Percentiles rank a stretch among this genome's conserved stretches.
Evolutionary conservation across 2,113 vertebrate species (phyloP).

Genomic region (Trichomycterus rosablanca): DNA sequence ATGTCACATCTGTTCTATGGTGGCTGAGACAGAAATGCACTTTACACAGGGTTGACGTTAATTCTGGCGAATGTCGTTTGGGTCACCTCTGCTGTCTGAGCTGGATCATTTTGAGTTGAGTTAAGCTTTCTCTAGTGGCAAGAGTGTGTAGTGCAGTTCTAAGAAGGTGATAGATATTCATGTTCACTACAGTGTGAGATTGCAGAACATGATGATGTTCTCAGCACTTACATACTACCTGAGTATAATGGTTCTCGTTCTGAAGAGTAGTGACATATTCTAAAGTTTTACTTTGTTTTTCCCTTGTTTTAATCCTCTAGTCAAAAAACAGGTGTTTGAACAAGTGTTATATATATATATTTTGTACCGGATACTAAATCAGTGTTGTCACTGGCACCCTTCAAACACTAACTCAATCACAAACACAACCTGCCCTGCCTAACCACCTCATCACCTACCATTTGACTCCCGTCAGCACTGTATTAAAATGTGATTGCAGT

Average conservation of each 20-base stretch:
- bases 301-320: conserved; percentile 38
- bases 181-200: conserved; percentile 8
- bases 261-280: conserved; percentile 24
- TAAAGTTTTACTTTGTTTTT: conserved; percentile 30
- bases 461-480: conserved; percentile 47
- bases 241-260: conserved; percentile 47
- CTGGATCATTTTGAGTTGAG: conserved; percentile 36
- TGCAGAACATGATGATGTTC: too few species aligned
- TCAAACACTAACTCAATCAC: conserved; percentile 11
- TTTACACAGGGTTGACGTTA: conserved; percentile 51
- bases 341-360: conserved; percentile 37
- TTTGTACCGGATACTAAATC: conserved; percentile 59
- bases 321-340: conserved; percentile 42
- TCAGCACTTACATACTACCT: conserved; percentile 47
- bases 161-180: conserved; percentile 19
- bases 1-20: conserved; percentile 50
- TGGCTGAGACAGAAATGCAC: conserved; percentile 64
- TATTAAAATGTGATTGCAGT: conserved; percentile 69
- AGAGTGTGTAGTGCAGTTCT: conserved; percentile 52
- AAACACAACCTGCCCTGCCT: conserved; percentile 5
- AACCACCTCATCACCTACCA: conserved; percentile 4
- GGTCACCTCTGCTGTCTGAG: conserved; percentile 13
- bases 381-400: conserved; percentile 59
- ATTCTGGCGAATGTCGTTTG: conserved; percentile 34
- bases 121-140: conserved; percentile 57